phyloP scores from a whole-genome alignment of 1,140 invertebrate species.

The Reticulitermes speratus region DNA sequence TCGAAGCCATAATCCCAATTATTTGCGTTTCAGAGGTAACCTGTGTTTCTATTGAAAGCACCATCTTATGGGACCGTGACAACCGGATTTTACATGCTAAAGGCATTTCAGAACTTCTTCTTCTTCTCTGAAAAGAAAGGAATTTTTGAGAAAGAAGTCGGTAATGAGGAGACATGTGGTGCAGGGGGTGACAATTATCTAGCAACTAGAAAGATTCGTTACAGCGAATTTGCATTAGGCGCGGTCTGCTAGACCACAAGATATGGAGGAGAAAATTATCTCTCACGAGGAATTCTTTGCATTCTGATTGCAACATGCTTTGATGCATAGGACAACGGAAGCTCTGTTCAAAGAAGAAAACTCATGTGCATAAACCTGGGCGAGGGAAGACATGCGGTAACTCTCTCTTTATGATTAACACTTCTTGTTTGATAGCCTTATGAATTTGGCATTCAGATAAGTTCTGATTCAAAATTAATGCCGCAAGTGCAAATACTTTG shows the following conservation, averaged over 20 bases:
- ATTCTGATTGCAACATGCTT: neutral
- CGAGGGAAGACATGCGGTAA: no score
- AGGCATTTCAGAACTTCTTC: neutral
- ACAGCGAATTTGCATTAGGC: constrained; percentile 9
- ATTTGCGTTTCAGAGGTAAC: neutral
- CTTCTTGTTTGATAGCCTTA: no score
- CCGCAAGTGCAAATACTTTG: no score
- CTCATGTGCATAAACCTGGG: neutral
- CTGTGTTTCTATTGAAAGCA: neutral
- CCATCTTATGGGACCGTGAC: no score
- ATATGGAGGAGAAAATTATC: neutral
- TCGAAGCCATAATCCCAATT: neutral
- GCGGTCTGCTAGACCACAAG: neutral
- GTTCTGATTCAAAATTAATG: no score
- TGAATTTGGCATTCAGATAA: no score
- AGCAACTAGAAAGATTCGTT: neutral
- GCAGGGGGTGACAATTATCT: neutral
- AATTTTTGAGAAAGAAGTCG: neutral
- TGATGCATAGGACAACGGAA: neutral
- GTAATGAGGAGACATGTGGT: neutral
- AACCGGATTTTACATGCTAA: neutral
- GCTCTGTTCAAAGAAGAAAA: neutral
- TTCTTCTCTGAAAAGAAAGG: neutral
- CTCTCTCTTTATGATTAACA: no score
- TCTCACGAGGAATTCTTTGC: neutral